Conservation (phyloP, 1,140 invertebrate genomes). For the Hyles vespertilio region DNA sequence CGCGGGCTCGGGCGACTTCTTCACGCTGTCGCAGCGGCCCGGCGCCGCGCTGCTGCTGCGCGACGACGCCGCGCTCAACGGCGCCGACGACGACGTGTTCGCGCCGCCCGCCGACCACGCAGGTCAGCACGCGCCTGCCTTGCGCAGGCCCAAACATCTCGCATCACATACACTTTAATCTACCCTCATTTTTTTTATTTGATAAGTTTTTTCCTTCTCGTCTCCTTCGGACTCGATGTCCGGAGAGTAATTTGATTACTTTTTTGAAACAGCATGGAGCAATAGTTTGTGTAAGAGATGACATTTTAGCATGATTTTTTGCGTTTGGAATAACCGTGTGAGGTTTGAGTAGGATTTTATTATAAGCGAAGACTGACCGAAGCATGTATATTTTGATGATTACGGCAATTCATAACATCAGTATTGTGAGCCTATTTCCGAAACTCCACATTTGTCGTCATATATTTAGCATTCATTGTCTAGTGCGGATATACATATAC, state of each 20-base stretch:
- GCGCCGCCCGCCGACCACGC: slow-evolving; percentile 22
- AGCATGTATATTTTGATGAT: slow-evolving; percentile 39
- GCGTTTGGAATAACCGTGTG: slow-evolving; percentile 31
- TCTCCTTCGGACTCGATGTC: too few relatives aligned
- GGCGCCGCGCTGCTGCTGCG: slow-evolving; percentile 60
- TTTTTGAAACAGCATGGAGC: slow-evolving; percentile 21
- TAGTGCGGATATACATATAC: neutral
- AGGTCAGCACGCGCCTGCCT: slow-evolving; percentile 2
- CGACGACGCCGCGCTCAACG: slow-evolving; percentile 56
- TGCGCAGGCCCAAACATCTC: neutral
- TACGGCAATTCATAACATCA: slow-evolving; percentile 9
- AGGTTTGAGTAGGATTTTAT: slow-evolving; percentile 10
- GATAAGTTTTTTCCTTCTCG: too few relatives aligned
- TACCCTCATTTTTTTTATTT: neutral
- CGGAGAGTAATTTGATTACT: too few relatives aligned
- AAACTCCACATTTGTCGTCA: slow-evolving; percentile 2
- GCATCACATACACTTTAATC: neutral
- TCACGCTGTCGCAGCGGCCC: slow-evolving; percentile 67
- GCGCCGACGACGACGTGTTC: slow-evolving; percentile 65
- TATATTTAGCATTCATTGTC: neutral
- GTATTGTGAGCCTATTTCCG: slow-evolving; percentile 16
- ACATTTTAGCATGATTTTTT: slow-evolving; percentile 29
- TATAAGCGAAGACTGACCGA: slow-evolving; percentile 44
- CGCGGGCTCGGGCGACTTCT: slow-evolving; percentile 70
- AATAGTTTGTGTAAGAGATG: slow-evolving; percentile 10